phyloP scores from a whole-genome alignment of 1,140 invertebrate genomes.

The Cydia strobilella region DNA sequence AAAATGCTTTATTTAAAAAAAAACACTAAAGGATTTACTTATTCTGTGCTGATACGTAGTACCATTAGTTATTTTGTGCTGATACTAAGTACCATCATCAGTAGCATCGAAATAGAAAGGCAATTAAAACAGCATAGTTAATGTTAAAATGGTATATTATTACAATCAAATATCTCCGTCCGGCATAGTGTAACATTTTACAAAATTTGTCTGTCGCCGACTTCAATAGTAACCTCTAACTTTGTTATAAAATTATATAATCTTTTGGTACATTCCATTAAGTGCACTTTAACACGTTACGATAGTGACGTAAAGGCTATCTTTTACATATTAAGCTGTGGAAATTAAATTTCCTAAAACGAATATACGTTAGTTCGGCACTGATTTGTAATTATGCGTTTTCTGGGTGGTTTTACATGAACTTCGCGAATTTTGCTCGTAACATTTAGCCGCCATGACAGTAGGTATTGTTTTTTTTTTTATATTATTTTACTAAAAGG shows the following conservation, averaged over 20 bases:
- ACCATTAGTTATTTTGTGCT: too few species aligned
- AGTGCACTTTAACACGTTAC: slow-evolving; percentile 74
- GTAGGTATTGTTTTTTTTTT: not conserved
- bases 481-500: not conserved
- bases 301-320: slow-evolving; percentile 65
- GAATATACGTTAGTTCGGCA: slow-evolving; percentile 32
- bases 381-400: slow-evolving; percentile 21
- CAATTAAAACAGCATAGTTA: slow-evolving; percentile 54
- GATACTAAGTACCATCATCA: too few species aligned
- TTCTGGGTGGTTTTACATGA: not conserved
- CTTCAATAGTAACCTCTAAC: slow-evolving; percentile 69
- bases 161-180: slow-evolving; percentile 76
- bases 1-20: too few species aligned
- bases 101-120: not conserved
- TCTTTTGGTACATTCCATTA: slow-evolving; percentile 78
- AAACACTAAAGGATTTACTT: too few species aligned
- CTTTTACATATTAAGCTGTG: slow-evolving; percentile 50
- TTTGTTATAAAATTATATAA: slow-evolving; percentile 79
- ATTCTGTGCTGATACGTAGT: too few species aligned
- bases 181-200: slow-evolving; percentile 68
- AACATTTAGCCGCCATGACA: not conserved
- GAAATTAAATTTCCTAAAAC: slow-evolving; percentile 69
- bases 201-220: slow-evolving; percentile 73
- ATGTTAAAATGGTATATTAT: slow-evolving; percentile 80
- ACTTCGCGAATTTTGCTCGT: not conserved